Conservation (phyloP, 2,888 invertebrate species). For the Patella caerulea region DNA sequence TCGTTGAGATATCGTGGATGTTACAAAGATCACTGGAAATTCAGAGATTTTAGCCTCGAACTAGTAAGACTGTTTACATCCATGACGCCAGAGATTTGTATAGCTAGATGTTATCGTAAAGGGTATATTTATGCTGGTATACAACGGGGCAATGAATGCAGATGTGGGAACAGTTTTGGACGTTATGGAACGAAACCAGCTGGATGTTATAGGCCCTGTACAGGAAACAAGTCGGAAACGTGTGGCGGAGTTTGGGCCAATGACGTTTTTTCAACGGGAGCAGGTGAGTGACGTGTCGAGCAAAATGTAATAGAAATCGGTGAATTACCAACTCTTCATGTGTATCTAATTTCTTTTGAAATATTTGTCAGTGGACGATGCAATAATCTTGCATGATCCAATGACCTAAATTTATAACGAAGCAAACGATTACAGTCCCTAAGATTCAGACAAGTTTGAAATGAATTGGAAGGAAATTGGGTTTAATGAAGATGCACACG, state of each 20-base stretch:
- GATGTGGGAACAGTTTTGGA: slow-evolving; percentile 82
- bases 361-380: no score
- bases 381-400: no score
- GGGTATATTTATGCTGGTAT: slow-evolving; percentile 87
- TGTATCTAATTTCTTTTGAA: no score
- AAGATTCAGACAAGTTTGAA: no score
- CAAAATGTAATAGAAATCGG: no score
- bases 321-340: no score
- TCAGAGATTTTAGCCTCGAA: slow-evolving; percentile 8
- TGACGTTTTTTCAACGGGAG: slow-evolving; percentile 21
- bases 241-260: slow-evolving; percentile 17
- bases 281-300: not conserved
- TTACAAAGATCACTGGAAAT: slow-evolving; percentile 15
- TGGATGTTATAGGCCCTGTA: slow-evolving; percentile 10
- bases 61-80: not conserved
- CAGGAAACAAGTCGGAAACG: slow-evolving; percentile 8
- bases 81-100: slow-evolving; percentile 19
- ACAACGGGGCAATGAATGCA: slow-evolving; percentile 86
- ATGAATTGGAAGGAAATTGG: no score
- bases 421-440: no score
- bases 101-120: slow-evolving; percentile 13
- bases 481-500: no score
- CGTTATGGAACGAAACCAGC: slow-evolving; percentile 33
- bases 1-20: not conserved
- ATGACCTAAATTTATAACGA: no score